These are phyloP conservation scores for Paraescarpia echinospica DNA, from an alignment of 1,140 invertebrate genomes.

Conservation along the genomic window DNA sequence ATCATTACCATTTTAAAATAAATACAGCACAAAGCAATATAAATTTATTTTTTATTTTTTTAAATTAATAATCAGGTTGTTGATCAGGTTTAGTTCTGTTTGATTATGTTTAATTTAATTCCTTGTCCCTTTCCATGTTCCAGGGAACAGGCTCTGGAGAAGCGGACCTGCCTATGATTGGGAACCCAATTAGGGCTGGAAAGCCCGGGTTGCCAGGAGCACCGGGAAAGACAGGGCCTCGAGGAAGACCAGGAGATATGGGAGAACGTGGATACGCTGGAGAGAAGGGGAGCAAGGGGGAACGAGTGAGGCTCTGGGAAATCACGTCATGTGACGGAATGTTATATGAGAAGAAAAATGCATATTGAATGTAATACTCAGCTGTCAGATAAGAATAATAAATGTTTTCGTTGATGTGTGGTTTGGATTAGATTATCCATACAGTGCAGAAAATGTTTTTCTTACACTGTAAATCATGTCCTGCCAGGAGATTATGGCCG, in stretches of 20 bases:
- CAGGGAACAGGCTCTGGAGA: background rate
- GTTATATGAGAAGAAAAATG: background rate
- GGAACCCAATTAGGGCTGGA: conserved; percentile 26
- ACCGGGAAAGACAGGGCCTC: conserved; percentile 29
- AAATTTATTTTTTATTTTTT: too few relatives aligned
- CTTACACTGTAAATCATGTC: too few relatives aligned
- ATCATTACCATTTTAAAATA: too few relatives aligned
- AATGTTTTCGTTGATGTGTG: too few relatives aligned
- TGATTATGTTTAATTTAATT: background rate
- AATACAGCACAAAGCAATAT: too few relatives aligned
- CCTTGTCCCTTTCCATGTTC: background rate
- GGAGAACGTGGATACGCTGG: conserved; percentile 4
- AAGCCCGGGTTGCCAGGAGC: conserved; percentile 32
- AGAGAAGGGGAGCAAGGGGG: conserved; percentile 16
- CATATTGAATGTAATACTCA: too few relatives aligned
- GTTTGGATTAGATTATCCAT: too few relatives aligned
- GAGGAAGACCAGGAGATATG: conserved; percentile 18
- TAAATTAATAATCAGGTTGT: too few relatives aligned
- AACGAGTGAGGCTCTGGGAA: background rate
- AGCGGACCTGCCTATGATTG: background rate
- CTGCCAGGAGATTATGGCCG: too few relatives aligned
- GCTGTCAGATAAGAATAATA: too few relatives aligned
- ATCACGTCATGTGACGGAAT: background rate
- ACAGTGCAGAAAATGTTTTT: too few relatives aligned
- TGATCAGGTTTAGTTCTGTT: too few relatives aligned